A percentile compares a stretch with the other conserved stretches of the same genome.
phyloP scores from a whole-genome alignment of 2,797 vertebrate genomes.

The Hozukius guyotensis region DNA sequence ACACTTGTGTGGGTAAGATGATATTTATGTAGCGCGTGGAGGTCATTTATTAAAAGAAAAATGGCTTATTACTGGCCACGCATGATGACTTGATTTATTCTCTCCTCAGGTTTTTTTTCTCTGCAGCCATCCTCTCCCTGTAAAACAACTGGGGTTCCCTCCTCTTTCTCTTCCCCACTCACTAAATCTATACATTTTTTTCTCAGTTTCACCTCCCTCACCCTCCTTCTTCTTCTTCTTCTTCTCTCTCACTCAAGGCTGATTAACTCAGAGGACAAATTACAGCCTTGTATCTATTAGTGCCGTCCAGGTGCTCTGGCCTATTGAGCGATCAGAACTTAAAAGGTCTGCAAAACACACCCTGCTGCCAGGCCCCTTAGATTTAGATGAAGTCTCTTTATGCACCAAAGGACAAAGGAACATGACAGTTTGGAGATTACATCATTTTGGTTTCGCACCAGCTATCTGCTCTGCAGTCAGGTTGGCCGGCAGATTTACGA shows the following conservation, averaged over 20 bases:
- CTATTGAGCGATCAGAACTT: conserved; percentile 63
- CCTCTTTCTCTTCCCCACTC: not conserved
- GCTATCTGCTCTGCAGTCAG: conserved; percentile 52
- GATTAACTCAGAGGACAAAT: conserved; percentile 75
- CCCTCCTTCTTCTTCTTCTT: conserved; percentile 30
- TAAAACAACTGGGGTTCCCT: conserved; percentile 30
- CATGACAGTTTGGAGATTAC: conserved; percentile 56
- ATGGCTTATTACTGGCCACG: conserved; percentile 52
- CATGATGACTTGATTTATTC: conserved; percentile 62
- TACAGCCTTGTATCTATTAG: conserved; percentile 68
- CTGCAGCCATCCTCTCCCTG: not conserved
- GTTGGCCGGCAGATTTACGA: conserved; percentile 55
- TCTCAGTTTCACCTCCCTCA: not conserved
- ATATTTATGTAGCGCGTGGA: conserved; percentile 56
- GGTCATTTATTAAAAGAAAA: conserved; percentile 67
- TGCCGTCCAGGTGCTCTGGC: conserved; percentile 61
- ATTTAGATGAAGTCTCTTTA: conserved; percentile 56
- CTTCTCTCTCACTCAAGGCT: conserved; percentile 33
- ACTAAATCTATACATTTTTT: conserved; percentile 33
- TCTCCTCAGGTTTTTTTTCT: not conserved
- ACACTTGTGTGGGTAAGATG: conserved; percentile 52
- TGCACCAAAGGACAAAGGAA: conserved; percentile 52
- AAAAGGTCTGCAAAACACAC: conserved; percentile 52
- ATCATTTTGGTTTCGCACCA: conserved; percentile 48
- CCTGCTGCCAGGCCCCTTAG: conserved; percentile 7